phyloP scores from a whole-genome alignment of 37 sponge, comb jelly and placozoan species.

The Hexactinellida sp. region DNA sequence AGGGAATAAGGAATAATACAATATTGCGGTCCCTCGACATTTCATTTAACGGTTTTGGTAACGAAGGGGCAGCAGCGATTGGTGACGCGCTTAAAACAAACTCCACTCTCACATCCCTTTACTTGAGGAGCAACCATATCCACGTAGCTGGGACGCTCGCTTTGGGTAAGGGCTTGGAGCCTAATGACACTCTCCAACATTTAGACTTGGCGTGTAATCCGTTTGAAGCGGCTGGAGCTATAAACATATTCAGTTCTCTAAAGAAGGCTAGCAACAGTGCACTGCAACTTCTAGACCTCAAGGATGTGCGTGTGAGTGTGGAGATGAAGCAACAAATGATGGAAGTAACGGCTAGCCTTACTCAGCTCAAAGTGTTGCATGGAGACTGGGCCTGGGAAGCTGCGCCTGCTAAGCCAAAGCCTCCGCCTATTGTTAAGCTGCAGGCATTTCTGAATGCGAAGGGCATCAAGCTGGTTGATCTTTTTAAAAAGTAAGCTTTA shows the following conservation, averaged over 20 bases:
- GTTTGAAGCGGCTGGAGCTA: slow-evolving; percentile 15
- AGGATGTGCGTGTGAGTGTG: not conserved
- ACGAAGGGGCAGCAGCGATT: slow-evolving; percentile 69
- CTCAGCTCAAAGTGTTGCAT: not conserved
- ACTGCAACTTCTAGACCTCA: slow-evolving; percentile 14
- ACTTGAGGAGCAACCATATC: slow-evolving; percentile 78
- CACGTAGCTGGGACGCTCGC: slow-evolving; percentile 39
- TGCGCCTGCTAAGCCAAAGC: not conserved
- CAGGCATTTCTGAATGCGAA: not conserved
- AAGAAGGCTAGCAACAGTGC: slow-evolving; percentile 6
- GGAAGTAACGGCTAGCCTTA: not conserved
- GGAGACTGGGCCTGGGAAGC: not conserved
- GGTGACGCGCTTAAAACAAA: slow-evolving; percentile 86
- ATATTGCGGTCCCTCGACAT: slow-evolving; percentile 66
- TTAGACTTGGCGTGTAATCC: slow-evolving; percentile 10
- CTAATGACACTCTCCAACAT: slow-evolving; percentile 42
- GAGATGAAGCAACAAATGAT: not conserved
- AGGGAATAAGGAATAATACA: slow-evolving; percentile 42
- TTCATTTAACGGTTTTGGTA: slow-evolving; percentile 77
- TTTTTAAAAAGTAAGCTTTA: not conserved
- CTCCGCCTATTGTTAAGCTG: not conserved
- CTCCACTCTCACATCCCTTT: slow-evolving; percentile 56
- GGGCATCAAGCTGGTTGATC: not conserved
- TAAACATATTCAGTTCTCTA: slow-evolving; percentile 13
- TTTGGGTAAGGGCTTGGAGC: slow-evolving; percentile 50